Conservation (phyloP, 2,888 invertebrate species). For the Lordiphosa andalusiaca region DNA sequence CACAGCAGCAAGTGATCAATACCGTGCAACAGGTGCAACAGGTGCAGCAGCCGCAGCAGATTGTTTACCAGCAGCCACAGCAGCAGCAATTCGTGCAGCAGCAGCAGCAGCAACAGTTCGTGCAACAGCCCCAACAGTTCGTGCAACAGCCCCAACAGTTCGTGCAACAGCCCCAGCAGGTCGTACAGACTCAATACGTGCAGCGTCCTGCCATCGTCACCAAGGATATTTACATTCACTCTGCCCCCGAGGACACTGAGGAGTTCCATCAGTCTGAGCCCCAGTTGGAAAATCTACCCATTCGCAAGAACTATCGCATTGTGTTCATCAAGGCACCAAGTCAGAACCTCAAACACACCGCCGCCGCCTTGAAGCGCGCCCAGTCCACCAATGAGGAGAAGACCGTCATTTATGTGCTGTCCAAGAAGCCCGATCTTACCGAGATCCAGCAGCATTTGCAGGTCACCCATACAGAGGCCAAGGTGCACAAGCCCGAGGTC, state of each 20-base stretch:
- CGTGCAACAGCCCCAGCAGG: conserved; percentile 40
- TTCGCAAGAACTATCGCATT: conserved; percentile 79
- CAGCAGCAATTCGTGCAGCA: conserved; percentile 19
- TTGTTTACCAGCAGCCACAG: conserved; percentile 24
- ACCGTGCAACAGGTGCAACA: conserved; percentile 1
- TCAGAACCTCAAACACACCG: conserved; percentile 79
- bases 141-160: conserved; percentile 16
- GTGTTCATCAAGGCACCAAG: conserved; percentile 80
- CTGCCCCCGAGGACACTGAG: conserved; percentile 77
- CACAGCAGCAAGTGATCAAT: conserved; percentile 8
- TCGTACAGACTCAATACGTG: conserved; percentile 51
- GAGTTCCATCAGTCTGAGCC: conserved; percentile 48
- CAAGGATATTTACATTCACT: conserved; percentile 78
- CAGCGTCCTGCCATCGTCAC: conserved; percentile 73
- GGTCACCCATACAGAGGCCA: conserved; percentile 76
- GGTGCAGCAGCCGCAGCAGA: conserved; percentile 14
- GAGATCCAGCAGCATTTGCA: conserved; percentile 85
- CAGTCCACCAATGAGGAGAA: conserved; percentile 78
- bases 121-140: conserved; percentile 29
- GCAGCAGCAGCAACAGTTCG: conserved; percentile 21
- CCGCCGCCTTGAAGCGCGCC: conserved; percentile 75
- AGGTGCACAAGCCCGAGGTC: conserved; percentile 79
- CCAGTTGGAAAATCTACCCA: conserved; percentile 61
- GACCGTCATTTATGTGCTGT: conserved; percentile 79
- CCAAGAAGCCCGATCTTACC: conserved; percentile 77